A percentile compares a stretch with the other conserved stretches of the same genome.
Conservation (phyloP, 2,797 vertebrate species). For the Sphenopsis melanotis region DNA sequence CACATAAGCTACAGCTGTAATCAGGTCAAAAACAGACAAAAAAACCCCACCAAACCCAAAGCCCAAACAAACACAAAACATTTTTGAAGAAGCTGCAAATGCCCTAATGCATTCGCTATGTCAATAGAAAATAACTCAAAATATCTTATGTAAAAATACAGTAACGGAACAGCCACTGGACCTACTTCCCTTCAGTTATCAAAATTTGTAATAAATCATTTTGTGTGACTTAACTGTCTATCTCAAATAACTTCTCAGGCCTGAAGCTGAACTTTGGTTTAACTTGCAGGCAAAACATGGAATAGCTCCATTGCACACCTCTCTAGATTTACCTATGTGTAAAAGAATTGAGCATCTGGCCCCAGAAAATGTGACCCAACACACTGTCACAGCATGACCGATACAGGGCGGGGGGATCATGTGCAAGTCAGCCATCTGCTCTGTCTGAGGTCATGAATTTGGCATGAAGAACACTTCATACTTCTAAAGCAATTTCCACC, state of each 20-base stretch:
- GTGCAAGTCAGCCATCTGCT: constrained; percentile 14
- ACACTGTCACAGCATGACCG: not conserved
- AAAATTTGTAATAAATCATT: not conserved
- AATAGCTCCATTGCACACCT: not conserved
- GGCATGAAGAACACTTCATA: not conserved
- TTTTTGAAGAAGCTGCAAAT: not conserved
- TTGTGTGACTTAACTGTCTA: not conserved
- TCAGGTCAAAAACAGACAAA: not conserved
- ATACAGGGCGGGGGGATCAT: not conserved
- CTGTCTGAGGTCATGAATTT: not conserved
- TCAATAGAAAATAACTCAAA: not conserved
- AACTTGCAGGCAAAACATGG: not conserved
- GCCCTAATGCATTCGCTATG: not conserved
- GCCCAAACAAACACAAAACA: not conserved
- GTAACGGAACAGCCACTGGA: not conserved
- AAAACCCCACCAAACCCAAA: not conserved
- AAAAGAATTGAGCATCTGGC: not conserved
- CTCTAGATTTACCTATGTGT: not conserved
- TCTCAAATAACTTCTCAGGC: not conserved
- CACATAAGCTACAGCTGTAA: not conserved
- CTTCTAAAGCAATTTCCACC: not conserved
- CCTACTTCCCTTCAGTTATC: not conserved
- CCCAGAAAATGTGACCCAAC: not conserved
- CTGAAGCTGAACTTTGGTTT: not conserved
- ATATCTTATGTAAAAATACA: not conserved